Conservation (phyloP, 2,797 vertebrate genomes). For the Sebastes minor region DNA sequence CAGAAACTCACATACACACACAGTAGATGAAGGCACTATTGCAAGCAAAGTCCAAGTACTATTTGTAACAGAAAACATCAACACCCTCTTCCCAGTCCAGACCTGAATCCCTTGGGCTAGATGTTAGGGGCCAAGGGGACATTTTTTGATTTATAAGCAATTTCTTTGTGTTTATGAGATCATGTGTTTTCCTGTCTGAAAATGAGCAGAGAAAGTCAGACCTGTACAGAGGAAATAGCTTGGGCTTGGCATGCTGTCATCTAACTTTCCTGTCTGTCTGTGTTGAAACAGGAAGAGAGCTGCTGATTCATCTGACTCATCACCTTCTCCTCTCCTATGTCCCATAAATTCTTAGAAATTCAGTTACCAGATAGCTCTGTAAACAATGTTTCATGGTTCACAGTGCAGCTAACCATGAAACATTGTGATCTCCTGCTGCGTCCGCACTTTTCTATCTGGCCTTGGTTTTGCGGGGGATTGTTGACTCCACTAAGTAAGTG, state of each 20-base stretch:
- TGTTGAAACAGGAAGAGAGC: conserved; percentile 57
- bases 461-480: conserved; percentile 27
- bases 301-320: conserved; percentile 60
- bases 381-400: conserved; percentile 6
- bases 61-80: conserved; percentile 71
- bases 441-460: conserved; percentile 35
- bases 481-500: conserved; percentile 29
- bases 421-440: conserved; percentile 14
- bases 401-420: background rate
- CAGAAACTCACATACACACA: conserved; percentile 60
- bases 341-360: background rate
- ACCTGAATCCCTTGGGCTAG: conserved; percentile 76
- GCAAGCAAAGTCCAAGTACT: conserved; percentile 84
- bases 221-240: conserved; percentile 47
- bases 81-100: conserved; percentile 45
- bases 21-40: conserved; percentile 87
- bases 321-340: conserved; percentile 13
- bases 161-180: background rate
- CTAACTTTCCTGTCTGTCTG: conserved; percentile 51
- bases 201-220: conserved; percentile 18
- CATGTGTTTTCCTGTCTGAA: conserved; percentile 4
- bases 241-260: conserved; percentile 38
- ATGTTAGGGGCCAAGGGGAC: conserved; percentile 41
- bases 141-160: background rate
- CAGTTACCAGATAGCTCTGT: background rate